These are phyloP conservation scores for Papilio protenor DNA, from an alignment of 2,888 invertebrate species.

Conservation along the genomic window DNA sequence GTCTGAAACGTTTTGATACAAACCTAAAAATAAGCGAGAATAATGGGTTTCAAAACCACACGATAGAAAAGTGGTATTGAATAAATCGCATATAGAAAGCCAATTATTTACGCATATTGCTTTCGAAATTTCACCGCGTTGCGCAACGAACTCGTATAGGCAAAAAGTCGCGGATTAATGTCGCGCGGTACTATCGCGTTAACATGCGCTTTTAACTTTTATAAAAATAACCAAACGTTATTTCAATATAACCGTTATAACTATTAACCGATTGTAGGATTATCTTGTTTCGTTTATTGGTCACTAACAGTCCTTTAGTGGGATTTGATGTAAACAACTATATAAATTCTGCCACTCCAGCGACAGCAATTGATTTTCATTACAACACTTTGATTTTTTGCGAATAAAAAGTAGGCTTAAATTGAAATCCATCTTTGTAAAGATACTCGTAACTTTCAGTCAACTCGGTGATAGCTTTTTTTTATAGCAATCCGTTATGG, in stretches of 20 bases:
- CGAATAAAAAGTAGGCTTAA: conserved; percentile 48
- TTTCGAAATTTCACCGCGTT: conserved; percentile 53
- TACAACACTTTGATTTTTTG: conserved; percentile 46
- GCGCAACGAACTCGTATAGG: conserved; percentile 50
- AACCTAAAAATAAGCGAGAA: conserved; percentile 30
- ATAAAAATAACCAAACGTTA: conserved; percentile 1
- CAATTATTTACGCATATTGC: conserved; percentile 51
- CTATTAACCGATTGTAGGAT: conserved; percentile 5
- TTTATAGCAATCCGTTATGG: conserved; percentile 28
- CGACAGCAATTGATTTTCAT: conserved; percentile 51
- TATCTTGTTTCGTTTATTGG: neutral
- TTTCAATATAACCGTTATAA: conserved; percentile 4
- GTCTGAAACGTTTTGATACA: neutral
- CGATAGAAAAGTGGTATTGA: conserved; percentile 41
- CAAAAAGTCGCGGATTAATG: conserved; percentile 38
- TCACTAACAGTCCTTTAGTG: conserved; percentile 29
- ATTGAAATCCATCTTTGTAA: conserved; percentile 48
- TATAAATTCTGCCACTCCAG: conserved; percentile 48
- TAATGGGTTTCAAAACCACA: conserved; percentile 37
- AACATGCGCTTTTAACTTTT: conserved; percentile 31
- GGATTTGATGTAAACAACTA: conserved; percentile 53
- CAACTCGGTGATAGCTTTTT: conserved; percentile 41
- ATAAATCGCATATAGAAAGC: conserved; percentile 52
- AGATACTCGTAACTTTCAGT: conserved; percentile 53
- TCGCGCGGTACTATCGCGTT: conserved; percentile 35